phyloP scores from a whole-genome alignment of 2,113 vertebrate species.

The Sceloporus tristichus region DNA sequence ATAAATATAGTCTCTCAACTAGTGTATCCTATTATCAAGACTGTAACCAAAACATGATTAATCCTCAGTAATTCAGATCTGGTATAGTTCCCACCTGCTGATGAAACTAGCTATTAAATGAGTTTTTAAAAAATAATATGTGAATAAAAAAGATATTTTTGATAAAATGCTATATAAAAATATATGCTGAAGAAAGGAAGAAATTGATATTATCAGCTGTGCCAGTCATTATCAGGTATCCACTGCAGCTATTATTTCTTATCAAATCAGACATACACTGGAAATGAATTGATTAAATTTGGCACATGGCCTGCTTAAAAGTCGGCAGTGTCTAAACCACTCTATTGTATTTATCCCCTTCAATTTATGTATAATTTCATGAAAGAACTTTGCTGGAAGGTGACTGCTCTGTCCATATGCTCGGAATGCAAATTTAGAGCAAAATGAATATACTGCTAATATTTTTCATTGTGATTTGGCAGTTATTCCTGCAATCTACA shows the following conservation, averaged over 20 bases:
- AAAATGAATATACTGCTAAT: not conserved
- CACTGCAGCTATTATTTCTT: slow-evolving; percentile 36
- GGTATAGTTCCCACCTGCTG: not conserved
- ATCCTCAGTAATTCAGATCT: not conserved
- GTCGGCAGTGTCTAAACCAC: slow-evolving; percentile 36
- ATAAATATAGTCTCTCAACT: not conserved
- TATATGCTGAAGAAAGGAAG: not conserved
- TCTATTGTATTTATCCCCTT: slow-evolving; percentile 54
- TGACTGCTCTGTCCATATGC: not conserved
- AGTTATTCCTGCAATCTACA: slow-evolving; percentile 4
- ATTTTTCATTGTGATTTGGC: slow-evolving; percentile 10
- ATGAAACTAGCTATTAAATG: slow-evolving; percentile 12
- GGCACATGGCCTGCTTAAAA: slow-evolving; percentile 54
- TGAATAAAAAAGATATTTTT: slow-evolving; percentile 34
- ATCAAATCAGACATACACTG: slow-evolving; percentile 60
- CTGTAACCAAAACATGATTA: not conserved
- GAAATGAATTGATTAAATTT: slow-evolving; percentile 61
- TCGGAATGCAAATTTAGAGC: slow-evolving; percentile 44
- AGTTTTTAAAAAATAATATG: slow-evolving; percentile 15
- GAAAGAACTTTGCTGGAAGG: slow-evolving; percentile 46
- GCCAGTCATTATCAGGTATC: slow-evolving; percentile 25
- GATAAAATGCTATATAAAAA: not conserved
- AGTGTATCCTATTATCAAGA: not conserved
- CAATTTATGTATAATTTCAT: slow-evolving; percentile 51
- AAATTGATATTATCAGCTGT: slow-evolving; percentile 19